A percentile compares a stretch with the other conserved stretches of the same genome.
Conservation (phyloP, 2,797 vertebrate species). For the Gymnothorax reevesii region DNA sequence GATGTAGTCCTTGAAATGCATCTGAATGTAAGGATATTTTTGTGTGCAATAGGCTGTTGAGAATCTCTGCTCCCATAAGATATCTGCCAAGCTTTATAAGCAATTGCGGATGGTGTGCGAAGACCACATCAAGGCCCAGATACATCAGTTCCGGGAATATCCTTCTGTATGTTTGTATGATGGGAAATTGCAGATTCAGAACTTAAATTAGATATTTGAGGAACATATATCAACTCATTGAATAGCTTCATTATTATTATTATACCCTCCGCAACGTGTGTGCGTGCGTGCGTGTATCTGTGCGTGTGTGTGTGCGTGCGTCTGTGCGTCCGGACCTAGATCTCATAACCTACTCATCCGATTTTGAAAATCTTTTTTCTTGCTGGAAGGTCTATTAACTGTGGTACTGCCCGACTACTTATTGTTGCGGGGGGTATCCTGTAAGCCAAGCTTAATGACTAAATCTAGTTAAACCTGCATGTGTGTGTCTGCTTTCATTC, state of each 20-base stretch:
- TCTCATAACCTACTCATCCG: no score
- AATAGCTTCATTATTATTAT: background rate
- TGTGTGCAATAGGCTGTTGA: constrained; percentile 84
- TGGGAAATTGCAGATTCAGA: background rate
- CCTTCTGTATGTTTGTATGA: constrained; percentile 69
- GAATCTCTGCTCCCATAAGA: constrained; percentile 99
- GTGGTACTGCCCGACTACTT: no score
- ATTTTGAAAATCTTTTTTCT: no score
- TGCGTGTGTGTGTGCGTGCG: no score
- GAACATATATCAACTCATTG: background rate
- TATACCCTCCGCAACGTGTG: no score
- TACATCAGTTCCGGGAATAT: constrained; percentile 99
- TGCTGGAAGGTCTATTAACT: no score
- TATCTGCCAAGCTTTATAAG: constrained; percentile 97
- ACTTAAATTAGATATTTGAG: background rate
- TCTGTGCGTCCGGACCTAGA: no score
- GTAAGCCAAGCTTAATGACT: no score
- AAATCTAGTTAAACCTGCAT: no score
- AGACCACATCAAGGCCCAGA: constrained; percentile 99
- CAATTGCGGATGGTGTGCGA: constrained; percentile 95
- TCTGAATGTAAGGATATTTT: background rate
- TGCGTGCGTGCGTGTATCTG: no score
- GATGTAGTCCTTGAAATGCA: background rate
- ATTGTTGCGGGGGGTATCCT: no score
- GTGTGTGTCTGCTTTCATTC: no score